Conservation (phyloP, 1,140 invertebrate genomes). For the Philaenus spumarius region DNA sequence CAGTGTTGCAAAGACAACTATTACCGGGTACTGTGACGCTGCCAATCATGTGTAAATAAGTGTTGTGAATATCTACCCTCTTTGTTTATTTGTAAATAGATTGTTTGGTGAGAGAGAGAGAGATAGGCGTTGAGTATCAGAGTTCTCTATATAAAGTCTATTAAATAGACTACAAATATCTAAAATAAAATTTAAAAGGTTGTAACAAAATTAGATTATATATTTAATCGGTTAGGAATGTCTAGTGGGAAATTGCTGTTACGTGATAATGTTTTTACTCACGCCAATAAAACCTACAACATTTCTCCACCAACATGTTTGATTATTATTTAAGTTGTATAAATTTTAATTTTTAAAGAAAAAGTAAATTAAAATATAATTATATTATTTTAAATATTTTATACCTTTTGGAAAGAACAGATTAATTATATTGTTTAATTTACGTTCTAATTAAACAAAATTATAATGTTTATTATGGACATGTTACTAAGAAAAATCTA, state of each 20-base stretch:
- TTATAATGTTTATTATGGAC: constrained; percentile 26
- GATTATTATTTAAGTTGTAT: constrained; percentile 16
- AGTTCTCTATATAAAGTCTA: constrained; percentile 20
- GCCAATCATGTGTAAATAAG: constrained; percentile 24
- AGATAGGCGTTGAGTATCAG: not conserved
- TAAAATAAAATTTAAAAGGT: constrained; percentile 2
- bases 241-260: not conserved
- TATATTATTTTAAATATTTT: constrained; percentile 18
- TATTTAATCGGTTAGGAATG: not conserved
- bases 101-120: not conserved
- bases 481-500: constrained; percentile 17
- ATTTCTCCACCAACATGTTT: not conserved
- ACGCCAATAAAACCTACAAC: not conserved
- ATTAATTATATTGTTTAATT: constrained; percentile 21
- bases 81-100: constrained; percentile 25
- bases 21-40: not conserved
- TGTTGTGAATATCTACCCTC: constrained; percentile 25
- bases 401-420: constrained; percentile 20
- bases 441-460: constrained; percentile 17
- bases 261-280: not conserved
- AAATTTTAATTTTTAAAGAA: constrained; percentile 16
- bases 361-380: constrained; percentile 22
- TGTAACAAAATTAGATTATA: constrained; percentile 20
- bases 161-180: constrained; percentile 24
- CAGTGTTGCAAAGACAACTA: no score